Percentiles rank a stretch among this genome's conserved stretches.
Conservation (phyloP, 2,888 invertebrate species). For the Dromius quadrimaculatus region DNA sequence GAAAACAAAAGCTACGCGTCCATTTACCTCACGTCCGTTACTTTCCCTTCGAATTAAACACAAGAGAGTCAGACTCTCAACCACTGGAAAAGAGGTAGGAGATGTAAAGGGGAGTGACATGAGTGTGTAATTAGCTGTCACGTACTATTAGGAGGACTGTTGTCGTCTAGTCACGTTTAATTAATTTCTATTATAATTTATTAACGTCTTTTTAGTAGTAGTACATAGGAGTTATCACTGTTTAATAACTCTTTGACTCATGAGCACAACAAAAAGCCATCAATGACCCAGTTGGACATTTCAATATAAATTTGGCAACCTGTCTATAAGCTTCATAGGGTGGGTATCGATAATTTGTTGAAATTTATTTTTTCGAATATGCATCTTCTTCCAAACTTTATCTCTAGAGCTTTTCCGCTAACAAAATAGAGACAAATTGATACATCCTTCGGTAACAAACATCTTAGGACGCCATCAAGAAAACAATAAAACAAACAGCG, state of each 20-base stretch:
- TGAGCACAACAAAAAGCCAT: too few relatives aligned
- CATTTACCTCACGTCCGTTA: constrained; percentile 34
- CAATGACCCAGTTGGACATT: too few relatives aligned
- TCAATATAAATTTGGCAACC: too few relatives aligned
- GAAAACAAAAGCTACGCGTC: constrained; percentile 36
- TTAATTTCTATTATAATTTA: constrained; percentile 45
- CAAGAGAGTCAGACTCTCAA: neutral
- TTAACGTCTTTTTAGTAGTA: constrained; percentile 5
- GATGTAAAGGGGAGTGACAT: neutral
- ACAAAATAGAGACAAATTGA: too few relatives aligned
- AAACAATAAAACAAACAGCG: neutral
- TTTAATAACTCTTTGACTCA: too few relatives aligned
- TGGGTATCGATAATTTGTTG: too few relatives aligned
- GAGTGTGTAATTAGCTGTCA: constrained; percentile 41
- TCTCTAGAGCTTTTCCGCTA: too few relatives aligned
- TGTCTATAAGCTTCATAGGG: too few relatives aligned
- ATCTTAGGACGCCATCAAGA: neutral
- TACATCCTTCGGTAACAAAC: neutral
- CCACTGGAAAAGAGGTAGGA: neutral
- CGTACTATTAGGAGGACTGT: constrained; percentile 19
- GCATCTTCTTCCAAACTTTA: too few relatives aligned
- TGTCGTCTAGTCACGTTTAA: constrained; percentile 4
- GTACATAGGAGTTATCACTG: too few relatives aligned
- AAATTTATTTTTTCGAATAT: too few relatives aligned
- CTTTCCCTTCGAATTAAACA: constrained; percentile 22